phyloP scores from a whole-genome alignment of 1,140 invertebrate genomes.

The Hirudo medicinalis region DNA sequence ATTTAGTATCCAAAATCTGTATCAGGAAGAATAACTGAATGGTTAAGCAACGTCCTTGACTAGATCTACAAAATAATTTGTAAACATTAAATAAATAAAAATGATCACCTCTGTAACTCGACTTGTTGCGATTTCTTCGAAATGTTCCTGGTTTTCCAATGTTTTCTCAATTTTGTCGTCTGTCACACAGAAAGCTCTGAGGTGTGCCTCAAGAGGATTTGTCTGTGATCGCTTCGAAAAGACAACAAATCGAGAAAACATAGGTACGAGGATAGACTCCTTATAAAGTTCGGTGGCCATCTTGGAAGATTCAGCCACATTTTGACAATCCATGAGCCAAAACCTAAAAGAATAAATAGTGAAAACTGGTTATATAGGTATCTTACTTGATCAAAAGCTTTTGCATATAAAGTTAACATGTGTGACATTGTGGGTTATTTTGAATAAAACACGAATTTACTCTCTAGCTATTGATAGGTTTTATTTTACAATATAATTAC shows the following conservation, averaged over 20 bases:
- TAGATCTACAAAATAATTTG: not conserved
- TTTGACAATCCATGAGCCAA: constrained; percentile 97
- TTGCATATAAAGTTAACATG: too few relatives aligned
- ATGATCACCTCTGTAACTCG: constrained; percentile 81
- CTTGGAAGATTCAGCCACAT: constrained; percentile 86
- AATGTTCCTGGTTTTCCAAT: constrained; percentile 89
- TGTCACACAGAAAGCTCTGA: constrained; percentile 96
- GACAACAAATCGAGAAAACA: constrained; percentile 96
- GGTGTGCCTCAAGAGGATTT: constrained; percentile 66
- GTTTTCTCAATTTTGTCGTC: constrained; percentile 98
- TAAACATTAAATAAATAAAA: not conserved
- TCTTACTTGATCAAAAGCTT: too few relatives aligned
- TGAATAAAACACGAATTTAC: not conserved
- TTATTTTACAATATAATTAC: too few relatives aligned
- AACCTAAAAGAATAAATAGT: constrained; percentile 47
- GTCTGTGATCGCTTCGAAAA: constrained; percentile 68
- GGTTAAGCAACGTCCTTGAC: too few relatives aligned
- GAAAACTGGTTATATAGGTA: not conserved
- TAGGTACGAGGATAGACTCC: constrained; percentile 94
- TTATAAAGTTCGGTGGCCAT: constrained; percentile 98
- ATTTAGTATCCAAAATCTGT: constrained; percentile 80
- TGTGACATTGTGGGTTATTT: too few relatives aligned
- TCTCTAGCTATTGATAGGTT: not conserved
- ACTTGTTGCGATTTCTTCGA: constrained; percentile 91
- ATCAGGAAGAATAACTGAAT: constrained; percentile 10